Percentiles rank a stretch among this genome's conserved stretches.
These are phyloP conservation scores for Sylvicola cinctus DNA, from an alignment of 2,888 invertebrate genomes.

Conservation along the genomic window DNA sequence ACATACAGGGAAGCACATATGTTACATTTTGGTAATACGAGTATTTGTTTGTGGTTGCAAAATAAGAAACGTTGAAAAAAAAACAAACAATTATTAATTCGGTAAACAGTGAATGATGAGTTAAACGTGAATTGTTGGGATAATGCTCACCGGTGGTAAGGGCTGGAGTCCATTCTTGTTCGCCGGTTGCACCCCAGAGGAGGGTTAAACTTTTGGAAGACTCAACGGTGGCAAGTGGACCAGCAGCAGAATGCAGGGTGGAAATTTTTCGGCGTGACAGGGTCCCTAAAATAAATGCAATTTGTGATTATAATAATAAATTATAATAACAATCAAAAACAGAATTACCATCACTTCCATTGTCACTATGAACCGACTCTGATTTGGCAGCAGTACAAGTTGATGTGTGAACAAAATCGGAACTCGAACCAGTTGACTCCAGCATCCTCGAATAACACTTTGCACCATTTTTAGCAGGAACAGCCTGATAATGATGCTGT, in stretches of 20 bases:
- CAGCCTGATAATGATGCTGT: constrained; percentile 81
- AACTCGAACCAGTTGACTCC: constrained; percentile 14
- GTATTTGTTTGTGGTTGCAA: too few relatives aligned
- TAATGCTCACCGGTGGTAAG: constrained; percentile 62
- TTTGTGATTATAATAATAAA: not conserved
- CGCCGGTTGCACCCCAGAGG: constrained; percentile 88
- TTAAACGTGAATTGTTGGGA: too few relatives aligned
- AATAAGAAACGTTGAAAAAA: too few relatives aligned
- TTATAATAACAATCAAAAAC: not conserved
- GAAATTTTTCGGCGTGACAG: constrained; percentile 5
- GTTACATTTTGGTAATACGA: too few relatives aligned
- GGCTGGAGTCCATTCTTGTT: constrained; percentile 94
- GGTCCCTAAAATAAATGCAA: constrained; percentile 1
- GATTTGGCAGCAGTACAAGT: constrained; percentile 12
- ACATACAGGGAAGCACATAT: too few relatives aligned
- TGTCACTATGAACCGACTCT: constrained; percentile 12
- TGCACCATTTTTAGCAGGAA: constrained; percentile 37
- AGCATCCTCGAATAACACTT: constrained; percentile 14
- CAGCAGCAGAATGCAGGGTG: constrained; percentile 9
- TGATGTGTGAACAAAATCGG: constrained; percentile 20
- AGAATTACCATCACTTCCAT: constrained; percentile 14
- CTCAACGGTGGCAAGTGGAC: constrained; percentile 11
- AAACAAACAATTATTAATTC: too few relatives aligned
- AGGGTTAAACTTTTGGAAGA: constrained; percentile 36
- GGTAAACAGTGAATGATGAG: too few relatives aligned